phyloP scores from a whole-genome alignment of 2,888 invertebrate genomes.

The Dicyrtomina minuta region DNA sequence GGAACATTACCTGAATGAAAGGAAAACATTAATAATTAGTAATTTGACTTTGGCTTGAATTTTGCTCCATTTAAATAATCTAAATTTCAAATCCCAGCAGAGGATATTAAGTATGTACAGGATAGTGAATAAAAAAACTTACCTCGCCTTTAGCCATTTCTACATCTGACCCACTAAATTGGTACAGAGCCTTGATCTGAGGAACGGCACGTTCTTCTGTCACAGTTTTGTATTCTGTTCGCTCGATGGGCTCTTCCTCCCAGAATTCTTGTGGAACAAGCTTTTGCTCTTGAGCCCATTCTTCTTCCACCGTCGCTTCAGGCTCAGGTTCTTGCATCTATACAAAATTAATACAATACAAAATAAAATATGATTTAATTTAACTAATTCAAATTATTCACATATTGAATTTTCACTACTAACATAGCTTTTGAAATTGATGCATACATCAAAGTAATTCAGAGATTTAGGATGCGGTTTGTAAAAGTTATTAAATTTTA shows the following conservation, averaged over 20 bases:
- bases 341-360: background rate
- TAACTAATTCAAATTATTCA: background rate
- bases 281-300: constrained; percentile 75
- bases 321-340: constrained; percentile 58
- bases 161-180: constrained; percentile 90
- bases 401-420: too few species aligned
- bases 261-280: constrained; percentile 88
- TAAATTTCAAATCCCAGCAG: too few species aligned
- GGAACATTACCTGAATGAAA: constrained; percentile 69
- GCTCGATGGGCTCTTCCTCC: constrained; percentile 86
- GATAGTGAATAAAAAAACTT: background rate
- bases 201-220: constrained; percentile 83
- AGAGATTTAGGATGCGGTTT: too few species aligned
- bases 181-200: constrained; percentile 76
- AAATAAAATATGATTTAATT: background rate
- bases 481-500: too few species aligned
- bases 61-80: too few species aligned
- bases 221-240: constrained; percentile 80
- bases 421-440: too few species aligned
- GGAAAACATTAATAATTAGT: constrained; percentile 1
- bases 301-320: constrained; percentile 62
- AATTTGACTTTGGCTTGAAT: too few species aligned
- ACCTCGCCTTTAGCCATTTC: constrained; percentile 86
- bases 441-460: background rate
- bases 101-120: too few species aligned